These are phyloP conservation scores for Solen grandis DNA, from an alignment of 1,140 invertebrate genomes.

Conservation along the genomic window DNA sequence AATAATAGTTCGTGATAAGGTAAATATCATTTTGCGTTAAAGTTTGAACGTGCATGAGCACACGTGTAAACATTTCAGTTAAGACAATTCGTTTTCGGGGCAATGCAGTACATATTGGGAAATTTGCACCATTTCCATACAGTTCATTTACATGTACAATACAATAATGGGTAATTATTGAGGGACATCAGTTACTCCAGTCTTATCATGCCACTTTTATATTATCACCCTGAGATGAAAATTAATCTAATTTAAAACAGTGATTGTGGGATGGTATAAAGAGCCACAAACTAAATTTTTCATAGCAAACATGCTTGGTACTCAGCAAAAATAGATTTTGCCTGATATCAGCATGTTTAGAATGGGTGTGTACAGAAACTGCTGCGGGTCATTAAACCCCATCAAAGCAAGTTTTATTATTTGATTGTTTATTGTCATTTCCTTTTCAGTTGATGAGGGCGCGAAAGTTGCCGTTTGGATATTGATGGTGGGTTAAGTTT, in stretches of 20 bases:
- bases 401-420: not conserved
- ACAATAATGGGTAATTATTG: no score
- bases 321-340: not conserved
- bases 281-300: not conserved
- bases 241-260: not conserved
- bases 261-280: not conserved
- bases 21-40: not conserved
- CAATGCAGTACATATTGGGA: not conserved
- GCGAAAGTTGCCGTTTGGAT: conserved; percentile 23
- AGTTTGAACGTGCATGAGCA: not conserved
- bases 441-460: conserved; percentile 7
- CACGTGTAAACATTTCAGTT: not conserved
- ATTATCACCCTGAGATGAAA: no score
- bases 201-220: no score
- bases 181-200: no score
- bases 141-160: no score
- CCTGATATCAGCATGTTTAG: not conserved
- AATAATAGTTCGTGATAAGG: not conserved
- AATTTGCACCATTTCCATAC: not conserved
- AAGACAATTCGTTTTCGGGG: not conserved
- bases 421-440: not conserved
- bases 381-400: not conserved
- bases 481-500: conserved; percentile 8
- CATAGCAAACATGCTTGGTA: not conserved
- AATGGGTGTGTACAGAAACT: not conserved